Evolutionary conservation across 1,140 invertebrate species (phyloP), one percentile per base, ranked within the genome.

Genomic region (Babylonia areolata): DNA sequence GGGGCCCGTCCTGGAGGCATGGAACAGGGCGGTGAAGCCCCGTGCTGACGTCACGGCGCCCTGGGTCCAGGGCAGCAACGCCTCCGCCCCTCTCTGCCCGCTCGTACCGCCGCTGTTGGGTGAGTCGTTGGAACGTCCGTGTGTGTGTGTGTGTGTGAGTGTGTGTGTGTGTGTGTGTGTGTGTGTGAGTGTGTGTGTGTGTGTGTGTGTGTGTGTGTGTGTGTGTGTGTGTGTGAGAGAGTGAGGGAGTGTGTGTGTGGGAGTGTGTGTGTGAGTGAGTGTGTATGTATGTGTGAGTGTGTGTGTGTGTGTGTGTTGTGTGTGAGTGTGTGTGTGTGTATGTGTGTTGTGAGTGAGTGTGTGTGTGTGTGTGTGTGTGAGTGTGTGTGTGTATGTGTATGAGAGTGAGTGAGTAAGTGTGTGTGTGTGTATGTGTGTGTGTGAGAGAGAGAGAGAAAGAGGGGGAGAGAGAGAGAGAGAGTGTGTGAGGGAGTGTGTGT

Each of bases 1-100:
- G 28, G 64, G 20, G 6, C 20, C 15, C 9, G 64, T 40, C n/a
- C 5, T 84, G 82, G 20, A 84, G 82, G 69, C 82, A 3, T 46
- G 35, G 20, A 69, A 69, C 1, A 73, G 46, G 51, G 17, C 75
- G 37, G 64, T 84, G 28, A n/a, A 31, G 28, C 64, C 82, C 1
- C 58, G 40, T 28, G 82, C 82, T 20, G 75, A 73, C 69, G 82
- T 84, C 17, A 84, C 39, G 69, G 82, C 20, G 69, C 82, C 82
- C 17, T 84, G 82, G 82, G 2, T 17, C 11, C 33, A 12, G 37
- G 28, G 9, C 28, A 15, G 33, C 9, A 46, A 84, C 69, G 39
- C 35, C 69, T 46, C 82, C 69, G 23, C 81, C 28, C 69, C 81
- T 6, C 37, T 75, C n/a, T 84, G 82, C 58, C 77, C 77, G 58